A percentile compares a stretch with the other conserved stretches of the same genome.
Evolutionary conservation across 2,797 vertebrate genomes (phyloP).

Genomic region (Gobio occitaniae): DNA sequence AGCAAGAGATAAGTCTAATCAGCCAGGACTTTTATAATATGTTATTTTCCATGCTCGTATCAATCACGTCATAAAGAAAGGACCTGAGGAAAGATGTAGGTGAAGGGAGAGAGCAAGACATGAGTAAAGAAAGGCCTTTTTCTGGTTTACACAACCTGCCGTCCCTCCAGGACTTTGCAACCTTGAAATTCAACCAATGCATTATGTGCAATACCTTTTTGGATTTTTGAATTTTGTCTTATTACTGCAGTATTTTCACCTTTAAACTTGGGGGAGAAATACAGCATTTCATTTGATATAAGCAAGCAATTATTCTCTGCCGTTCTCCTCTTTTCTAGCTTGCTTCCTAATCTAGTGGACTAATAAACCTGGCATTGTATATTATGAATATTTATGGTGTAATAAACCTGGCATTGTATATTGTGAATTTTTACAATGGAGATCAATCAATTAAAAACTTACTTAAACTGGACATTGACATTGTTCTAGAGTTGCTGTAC

Average conservation of each 20-base stretch:
- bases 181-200: background rate
- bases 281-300: background rate
- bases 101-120: background rate
- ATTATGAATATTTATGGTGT: too few relatives aligned
- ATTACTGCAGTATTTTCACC: background rate
- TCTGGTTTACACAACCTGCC: background rate
- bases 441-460: too few relatives aligned
- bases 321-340: background rate
- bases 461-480: too few relatives aligned
- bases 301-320: background rate
- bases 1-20: slow-evolving; percentile 21
- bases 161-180: background rate
- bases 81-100: background rate
- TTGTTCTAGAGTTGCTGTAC: too few relatives aligned
- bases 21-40: slow-evolving; percentile 36
- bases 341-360: background rate
- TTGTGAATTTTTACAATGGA: too few relatives aligned
- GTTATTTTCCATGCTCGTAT: slow-evolving; percentile 42
- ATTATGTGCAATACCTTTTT: background rate
- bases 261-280: too few relatives aligned
- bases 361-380: background rate
- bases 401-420: too few relatives aligned
- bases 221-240: background rate
- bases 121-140: background rate
- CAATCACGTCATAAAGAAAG: background rate